Evolutionary conservation across 2,888 invertebrate genomes (phyloP), one percentile per base, ranked within the genome.

Genomic region (Diloba caeruleocephala): DNA sequence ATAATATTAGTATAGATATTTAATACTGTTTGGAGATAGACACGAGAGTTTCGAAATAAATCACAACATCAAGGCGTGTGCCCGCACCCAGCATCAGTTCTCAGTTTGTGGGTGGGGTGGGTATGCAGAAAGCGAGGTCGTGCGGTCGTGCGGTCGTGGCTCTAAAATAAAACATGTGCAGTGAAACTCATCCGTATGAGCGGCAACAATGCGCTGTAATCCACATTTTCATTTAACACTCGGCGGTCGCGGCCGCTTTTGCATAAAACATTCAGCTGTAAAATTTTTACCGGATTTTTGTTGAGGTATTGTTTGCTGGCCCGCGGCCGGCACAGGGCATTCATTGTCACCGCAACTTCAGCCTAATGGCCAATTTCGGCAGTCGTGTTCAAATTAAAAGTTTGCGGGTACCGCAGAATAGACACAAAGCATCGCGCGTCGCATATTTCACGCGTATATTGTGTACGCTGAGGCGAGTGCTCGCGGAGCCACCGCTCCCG

Each of bases 141-240:
- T 10, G 9, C 8, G 37, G 12, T 10, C 14, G 21, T 14, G 13
- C 7, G 19, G 8, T 14, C 1, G 25, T 2, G 9, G 2, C 25
- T 25, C 9, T n/a, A 10, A 21, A 26, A 44, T 51, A 46, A 46
- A 51, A 36, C 25, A 31, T 39, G 23, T 23, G 28, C 43, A 32
- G 6, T 29, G 23, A 19, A 17, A 46, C 25, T 51, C 15, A 15
- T 44, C 28, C 36, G 37, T 33, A 17, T 10, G 31, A 15, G 34
- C 52, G 39, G 57, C 42, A 54, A 67, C 68, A 71, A 68, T 66
- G 71, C 63, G 64, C 61, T 55, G 48, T 66, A 70, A 68, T 63
- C 64, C 66, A 50, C 64, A 70, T 64, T 66, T 68, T 64, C 62
- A 74, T 69, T 71, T 54, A 70, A 61, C 54, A 41, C 57, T 41